Percentiles rank a stretch among this genome's conserved stretches.
Conservation (phyloP, 2,888 invertebrate genomes). For the Leptopilina myrica region DNA sequence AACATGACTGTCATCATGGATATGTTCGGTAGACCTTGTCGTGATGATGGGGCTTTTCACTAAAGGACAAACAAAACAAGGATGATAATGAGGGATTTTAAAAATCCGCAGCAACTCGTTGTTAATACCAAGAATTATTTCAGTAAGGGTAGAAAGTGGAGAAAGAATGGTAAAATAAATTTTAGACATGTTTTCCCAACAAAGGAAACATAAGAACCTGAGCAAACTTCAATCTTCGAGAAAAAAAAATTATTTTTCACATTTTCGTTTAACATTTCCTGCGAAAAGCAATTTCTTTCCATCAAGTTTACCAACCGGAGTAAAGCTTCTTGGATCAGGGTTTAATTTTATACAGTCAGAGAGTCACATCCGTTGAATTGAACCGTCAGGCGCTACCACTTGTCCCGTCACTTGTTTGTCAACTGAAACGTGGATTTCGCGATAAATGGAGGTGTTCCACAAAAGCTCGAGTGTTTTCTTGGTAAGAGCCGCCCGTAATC, state of each 20-base stretch:
- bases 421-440: slow-evolving; percentile 16
- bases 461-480: not conserved
- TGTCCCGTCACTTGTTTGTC: slow-evolving; percentile 11
- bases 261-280: not conserved
- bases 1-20: too few relatives aligned
- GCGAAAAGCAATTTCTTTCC: slow-evolving; percentile 28
- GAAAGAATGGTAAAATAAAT: too few relatives aligned
- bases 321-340: not conserved
- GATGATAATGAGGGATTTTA: too few relatives aligned
- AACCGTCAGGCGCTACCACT: not conserved
- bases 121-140: too few relatives aligned
- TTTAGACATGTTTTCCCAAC: not conserved
- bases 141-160: too few relatives aligned
- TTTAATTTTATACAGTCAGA: slow-evolving; percentile 4
- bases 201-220: not conserved
- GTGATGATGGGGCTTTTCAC: too few relatives aligned
- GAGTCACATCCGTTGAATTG: slow-evolving; percentile 7
- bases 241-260: too few relatives aligned
- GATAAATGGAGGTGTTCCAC: slow-evolving; percentile 27
- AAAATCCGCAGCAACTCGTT: too few relatives aligned
- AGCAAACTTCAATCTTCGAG: too few relatives aligned
- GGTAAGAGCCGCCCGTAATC: slow-evolving; percentile 7
- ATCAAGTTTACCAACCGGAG: slow-evolving; percentile 12
- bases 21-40: too few relatives aligned
- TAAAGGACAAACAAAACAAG: too few relatives aligned